Base-by-base conservation (phyloP, 2,113 vertebrate genomes). In the Aplodontia rufa region DNA sequence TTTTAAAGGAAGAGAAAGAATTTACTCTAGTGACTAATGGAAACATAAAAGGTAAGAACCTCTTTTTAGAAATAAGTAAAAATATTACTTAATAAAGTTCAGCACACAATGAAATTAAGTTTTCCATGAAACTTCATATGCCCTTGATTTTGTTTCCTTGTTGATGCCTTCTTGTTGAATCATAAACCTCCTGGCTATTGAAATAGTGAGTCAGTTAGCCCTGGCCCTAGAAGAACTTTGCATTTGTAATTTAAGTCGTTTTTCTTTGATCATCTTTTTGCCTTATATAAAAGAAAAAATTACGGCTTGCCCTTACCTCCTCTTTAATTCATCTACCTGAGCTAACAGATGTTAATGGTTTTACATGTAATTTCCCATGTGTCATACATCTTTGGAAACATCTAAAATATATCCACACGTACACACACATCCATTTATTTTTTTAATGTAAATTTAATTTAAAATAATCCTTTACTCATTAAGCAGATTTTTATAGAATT, bases 1-100 rank as follows among this genome's bases (percentile, higher is more conserved):
- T 80, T 85, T 97, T 37, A 49, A 89, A 87, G n/a, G 28, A 94
- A 62, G n/a, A 71, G 16, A 76, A 79, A 85, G 13, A 53, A 80
- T 92, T 83, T 47, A 82, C 35, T 85, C 58, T 91, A 78, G 60
- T 37, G 82, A 93, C 86, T 83, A 74, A 87, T 74, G 53, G 42
- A 80, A 87, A 91, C 55, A 76, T 60, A 72, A 90, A 47, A 72
- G 55, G 75, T 82, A 81, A 78, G 35, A 28, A 64, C 26, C 53
- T 20, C 35, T 72, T 84, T 93, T 83, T 68, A 60, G 60, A 93
- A 95, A 90, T 13, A 71, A 85, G 78, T 84, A 69, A 93, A 94
- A 94, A 64, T 89, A 94, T 81, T 90, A 80, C 66, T 93, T 97
- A 87, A 90, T 93, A 83, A 93, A 87, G 60, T 95, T 93, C 35